Conservation (phyloP, 2,888 invertebrate species). For the Girardia tigrina region DNA sequence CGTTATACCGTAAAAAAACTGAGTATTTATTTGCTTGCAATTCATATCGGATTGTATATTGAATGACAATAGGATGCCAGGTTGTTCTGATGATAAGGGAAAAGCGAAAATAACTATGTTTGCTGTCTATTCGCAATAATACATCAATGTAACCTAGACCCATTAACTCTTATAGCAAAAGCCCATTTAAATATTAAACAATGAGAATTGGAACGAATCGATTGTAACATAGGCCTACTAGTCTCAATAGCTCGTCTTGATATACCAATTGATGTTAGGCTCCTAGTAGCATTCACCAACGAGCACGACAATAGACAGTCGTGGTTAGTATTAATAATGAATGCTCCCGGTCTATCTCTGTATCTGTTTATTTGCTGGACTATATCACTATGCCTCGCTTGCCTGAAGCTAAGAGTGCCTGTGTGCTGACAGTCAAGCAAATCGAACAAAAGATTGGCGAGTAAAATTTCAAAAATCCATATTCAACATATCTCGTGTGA, state of each 20-base stretch:
- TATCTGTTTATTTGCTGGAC: not conserved
- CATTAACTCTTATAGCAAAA: conserved; percentile 11
- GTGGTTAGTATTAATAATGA: not conserved
- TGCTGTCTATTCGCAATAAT: conserved; percentile 8
- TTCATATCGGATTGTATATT: too few species aligned
- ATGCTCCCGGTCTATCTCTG: conserved; percentile 14
- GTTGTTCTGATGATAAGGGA: not conserved
- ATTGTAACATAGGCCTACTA: conserved; percentile 6
- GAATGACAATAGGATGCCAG: too few species aligned
- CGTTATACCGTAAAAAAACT: conserved; percentile 1
- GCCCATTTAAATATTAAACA: conserved; percentile 8
- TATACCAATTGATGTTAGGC: conserved; percentile 23
- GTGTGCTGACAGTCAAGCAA: not conserved
- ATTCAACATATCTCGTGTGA: not conserved
- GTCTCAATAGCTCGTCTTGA: conserved; percentile 19
- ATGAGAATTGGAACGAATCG: conserved; percentile 15
- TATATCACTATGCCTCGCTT: not conserved
- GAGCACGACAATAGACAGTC: conserved; percentile 18
- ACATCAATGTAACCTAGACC: conserved; percentile 7
- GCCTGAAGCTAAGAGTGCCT: conserved; percentile 5
- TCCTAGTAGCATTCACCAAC: conserved; percentile 3
- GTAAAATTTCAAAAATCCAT: not conserved
- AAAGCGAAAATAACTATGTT: not conserved
- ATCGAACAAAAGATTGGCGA: conserved; percentile 17
- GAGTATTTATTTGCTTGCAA: conserved; percentile 11